Conservation (phyloP, 2,888 invertebrate species). For the Corbicula japonica region DNA sequence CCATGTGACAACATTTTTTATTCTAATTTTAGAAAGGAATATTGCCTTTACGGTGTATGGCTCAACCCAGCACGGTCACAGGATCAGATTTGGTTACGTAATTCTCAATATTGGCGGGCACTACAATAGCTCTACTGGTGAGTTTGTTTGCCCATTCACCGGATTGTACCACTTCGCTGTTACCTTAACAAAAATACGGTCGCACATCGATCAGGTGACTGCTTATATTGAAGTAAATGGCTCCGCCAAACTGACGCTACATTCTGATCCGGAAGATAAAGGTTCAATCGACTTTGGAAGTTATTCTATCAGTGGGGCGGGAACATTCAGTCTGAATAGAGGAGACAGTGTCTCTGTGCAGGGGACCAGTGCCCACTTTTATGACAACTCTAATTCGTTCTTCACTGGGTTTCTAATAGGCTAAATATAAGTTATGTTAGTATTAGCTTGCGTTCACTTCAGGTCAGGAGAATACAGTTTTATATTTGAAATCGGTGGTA, state of each 20-base stretch:
- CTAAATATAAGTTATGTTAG: too few species aligned
- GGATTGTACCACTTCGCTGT: slow-evolving; percentile 17
- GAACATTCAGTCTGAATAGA: not conserved
- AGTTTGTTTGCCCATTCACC: not conserved
- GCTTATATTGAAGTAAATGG: slow-evolving; percentile 6
- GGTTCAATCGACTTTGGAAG: not conserved
- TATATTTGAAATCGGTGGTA: too few species aligned
- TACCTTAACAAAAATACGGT: slow-evolving; percentile 4
- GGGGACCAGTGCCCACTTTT: not conserved
- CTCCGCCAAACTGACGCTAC: not conserved
- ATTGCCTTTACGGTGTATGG: too few species aligned
- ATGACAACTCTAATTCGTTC: not conserved
- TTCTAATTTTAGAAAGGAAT: too few species aligned
- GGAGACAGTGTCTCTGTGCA: not conserved
- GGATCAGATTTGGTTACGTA: too few species aligned
- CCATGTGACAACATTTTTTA: too few species aligned
- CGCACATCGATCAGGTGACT: not conserved
- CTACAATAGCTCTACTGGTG: not conserved
- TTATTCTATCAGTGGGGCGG: not conserved
- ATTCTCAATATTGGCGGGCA: not conserved
- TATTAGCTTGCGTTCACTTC: too few species aligned
- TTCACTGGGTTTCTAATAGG: slow-evolving; percentile 9
- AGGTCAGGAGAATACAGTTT: too few species aligned
- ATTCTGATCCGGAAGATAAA: slow-evolving; percentile 1
- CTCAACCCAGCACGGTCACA: too few species aligned